Evolutionary conservation across 2,113 vertebrate species (phyloP), one percentile per base, ranked within the genome.

Genomic region (Chionodraco myersi): DNA sequence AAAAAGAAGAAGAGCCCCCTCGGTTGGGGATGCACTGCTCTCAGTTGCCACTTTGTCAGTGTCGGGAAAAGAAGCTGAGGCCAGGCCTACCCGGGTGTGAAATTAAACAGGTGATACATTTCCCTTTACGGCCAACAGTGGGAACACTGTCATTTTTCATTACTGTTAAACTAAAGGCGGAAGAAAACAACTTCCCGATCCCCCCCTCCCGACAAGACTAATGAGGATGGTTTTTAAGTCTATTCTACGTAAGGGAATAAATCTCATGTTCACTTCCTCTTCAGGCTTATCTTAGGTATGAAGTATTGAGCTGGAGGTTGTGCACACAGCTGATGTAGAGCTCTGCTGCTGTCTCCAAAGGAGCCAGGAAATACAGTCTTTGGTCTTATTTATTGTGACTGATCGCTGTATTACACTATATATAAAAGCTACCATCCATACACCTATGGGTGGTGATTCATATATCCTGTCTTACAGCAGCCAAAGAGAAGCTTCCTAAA

Each of bases 51-150:
- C 91, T 94, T 91, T 92, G 91, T 93, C 92, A 92, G 89, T 89
- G 93, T 94, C 89, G 83, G 83, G 76, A 79, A 88, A 91, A 84
- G 91, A 86, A 86, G 91, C 88, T 85, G 82, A 92, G 92, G 88
- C 82, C 77, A 88, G 86, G 86, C 71, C 78, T 87, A 84, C 83
- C 90, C 80, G 80, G 91, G 94, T 92, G 95, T 95, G 95, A 96
- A 96, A 96, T 95, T 91, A 96, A 96, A 95, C 93, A 94, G 91
- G 92, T 79, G 91, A 93, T 93, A 92, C 92, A 94, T 94, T 90
- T 93, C 90, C 90, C 85, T 65, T 87, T 91, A 89, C 77, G 88
- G 90, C 88, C 91, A 90, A 92, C 65, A 48, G 84, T 89, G 73
- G 78, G 85, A 91, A 88, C 62, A 83, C 83, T 88, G 79, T 93